Base-by-base conservation (phyloP, 2,888 invertebrate genomes). In the Caprella mutica region DNA sequence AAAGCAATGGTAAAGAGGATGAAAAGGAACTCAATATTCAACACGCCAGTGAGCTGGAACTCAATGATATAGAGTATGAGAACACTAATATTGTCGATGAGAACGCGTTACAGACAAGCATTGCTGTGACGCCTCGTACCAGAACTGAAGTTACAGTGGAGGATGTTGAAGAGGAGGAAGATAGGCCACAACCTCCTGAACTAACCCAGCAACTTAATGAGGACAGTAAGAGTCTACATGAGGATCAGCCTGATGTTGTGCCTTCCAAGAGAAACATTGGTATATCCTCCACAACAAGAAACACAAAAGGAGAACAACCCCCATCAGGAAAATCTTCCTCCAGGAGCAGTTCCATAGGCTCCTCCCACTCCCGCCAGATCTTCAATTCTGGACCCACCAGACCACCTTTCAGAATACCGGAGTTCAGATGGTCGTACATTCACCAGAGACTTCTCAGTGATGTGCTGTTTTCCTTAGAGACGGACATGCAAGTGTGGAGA, bases 381-480 rank as follows among this genome's bases (percentile, higher is more conserved):
- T 92, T 92, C 74, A 91, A 89, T 68, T 88, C 92, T 59, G 89
- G 91, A 5, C 88, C 91, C 35, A 87, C 91, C 55, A 80, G 90
- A 68, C 93, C 92, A 23, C 93, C 97, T 3, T 98, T 98, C 76
- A 81, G 98, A 67, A 98, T 99, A 72, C 98, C 98, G 24, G 98
- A 98, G 76, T 99, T 99, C 77, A 87, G 93, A 69, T 99, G 98
- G 98, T 98, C 97, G 1, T 90, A 91, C 74, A 91, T 99, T 67
- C 98, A 99, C 75, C 93, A 98, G 74, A 80, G 94, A 61, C 77
- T 99, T 55, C 78, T 99, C 1, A 91, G 93, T 14, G 98, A 98
- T 74, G 86, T 99, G 33, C 77, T 99, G 29, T 92, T 92, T 74
- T 93, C 96, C 0, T 77, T 99, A 57, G 98, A 99, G 76, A 91